Conservation (phyloP, 2,113 vertebrate species). For the Empidonax traillii region DNA sequence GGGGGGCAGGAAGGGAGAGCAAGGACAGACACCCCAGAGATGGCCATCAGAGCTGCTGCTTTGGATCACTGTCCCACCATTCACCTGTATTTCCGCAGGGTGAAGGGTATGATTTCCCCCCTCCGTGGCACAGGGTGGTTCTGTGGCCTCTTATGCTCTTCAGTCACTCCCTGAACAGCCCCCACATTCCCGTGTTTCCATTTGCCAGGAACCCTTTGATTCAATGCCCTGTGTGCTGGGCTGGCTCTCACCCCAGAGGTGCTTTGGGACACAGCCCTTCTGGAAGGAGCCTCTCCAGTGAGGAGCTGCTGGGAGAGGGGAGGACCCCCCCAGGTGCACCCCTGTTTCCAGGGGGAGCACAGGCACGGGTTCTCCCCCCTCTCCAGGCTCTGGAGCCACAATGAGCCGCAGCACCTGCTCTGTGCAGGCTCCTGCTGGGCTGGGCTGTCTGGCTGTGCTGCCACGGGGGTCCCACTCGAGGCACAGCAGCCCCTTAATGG, state of each 20-base stretch:
- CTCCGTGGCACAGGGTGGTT: neutral
- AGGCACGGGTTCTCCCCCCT: neutral
- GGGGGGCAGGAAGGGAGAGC: neutral
- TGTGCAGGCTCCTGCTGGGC: constrained; percentile 66
- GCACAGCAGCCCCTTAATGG: constrained; percentile 46
- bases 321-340: neutral
- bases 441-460: constrained; percentile 60
- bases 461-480: constrained; percentile 44
- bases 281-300: neutral
- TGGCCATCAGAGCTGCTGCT: neutral
- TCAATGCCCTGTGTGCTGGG: neutral
- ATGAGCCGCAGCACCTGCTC: constrained; percentile 67
- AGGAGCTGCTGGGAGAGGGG: neutral
- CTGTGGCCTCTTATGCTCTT: neutral
- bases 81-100: neutral
- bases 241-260: neutral
- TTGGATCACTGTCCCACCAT: neutral
- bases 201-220: neutral
- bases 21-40: neutral
- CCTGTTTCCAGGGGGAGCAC: neutral
- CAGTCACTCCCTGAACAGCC: neutral
- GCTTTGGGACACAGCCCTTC: neutral
- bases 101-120: neutral
- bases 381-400: neutral
- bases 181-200: neutral